These are phyloP conservation scores for Gymnopithys bicolor DNA, from an alignment of 2,797 vertebrate genomes.

Conservation along the genomic window DNA sequence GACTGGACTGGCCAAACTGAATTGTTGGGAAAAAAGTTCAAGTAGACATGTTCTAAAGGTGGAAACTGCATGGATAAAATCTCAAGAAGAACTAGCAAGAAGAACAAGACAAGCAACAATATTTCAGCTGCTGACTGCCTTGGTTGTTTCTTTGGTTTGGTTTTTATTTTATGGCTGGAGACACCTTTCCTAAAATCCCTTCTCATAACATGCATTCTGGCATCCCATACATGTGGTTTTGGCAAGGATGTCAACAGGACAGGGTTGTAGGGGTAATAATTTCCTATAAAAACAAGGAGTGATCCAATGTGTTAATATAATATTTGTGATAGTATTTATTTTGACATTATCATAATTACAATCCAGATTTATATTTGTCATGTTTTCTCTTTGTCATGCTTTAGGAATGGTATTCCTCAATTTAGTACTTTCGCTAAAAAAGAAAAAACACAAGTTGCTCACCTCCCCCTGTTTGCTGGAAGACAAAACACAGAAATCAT, in stretches of 20 bases:
- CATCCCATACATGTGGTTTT: neutral
- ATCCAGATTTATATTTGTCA: neutral
- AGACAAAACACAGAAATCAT: neutral
- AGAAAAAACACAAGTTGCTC: rapidly evolving
- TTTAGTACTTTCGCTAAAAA: neutral
- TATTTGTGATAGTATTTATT: neutral
- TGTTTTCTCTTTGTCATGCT: neutral
- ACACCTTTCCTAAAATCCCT: neutral
- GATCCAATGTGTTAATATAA: neutral
- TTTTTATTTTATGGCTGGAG: neutral
- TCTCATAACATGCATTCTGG: neutral
- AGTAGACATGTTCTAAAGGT: neutral
- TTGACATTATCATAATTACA: neutral
- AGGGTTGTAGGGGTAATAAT: neutral
- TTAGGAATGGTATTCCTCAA: neutral
- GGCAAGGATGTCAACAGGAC: neutral
- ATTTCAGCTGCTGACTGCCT: neutral
- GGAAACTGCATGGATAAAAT: neutral
- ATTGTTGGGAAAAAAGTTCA: neutral
- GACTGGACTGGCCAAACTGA: neutral
- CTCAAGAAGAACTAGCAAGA: neutral
- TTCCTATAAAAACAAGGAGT: neutral
- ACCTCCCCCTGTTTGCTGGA: neutral
- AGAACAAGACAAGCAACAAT: neutral
- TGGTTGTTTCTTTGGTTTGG: neutral